phyloP scores from a whole-genome alignment of 2,797 vertebrate species.

The Salarias fasciatus region DNA sequence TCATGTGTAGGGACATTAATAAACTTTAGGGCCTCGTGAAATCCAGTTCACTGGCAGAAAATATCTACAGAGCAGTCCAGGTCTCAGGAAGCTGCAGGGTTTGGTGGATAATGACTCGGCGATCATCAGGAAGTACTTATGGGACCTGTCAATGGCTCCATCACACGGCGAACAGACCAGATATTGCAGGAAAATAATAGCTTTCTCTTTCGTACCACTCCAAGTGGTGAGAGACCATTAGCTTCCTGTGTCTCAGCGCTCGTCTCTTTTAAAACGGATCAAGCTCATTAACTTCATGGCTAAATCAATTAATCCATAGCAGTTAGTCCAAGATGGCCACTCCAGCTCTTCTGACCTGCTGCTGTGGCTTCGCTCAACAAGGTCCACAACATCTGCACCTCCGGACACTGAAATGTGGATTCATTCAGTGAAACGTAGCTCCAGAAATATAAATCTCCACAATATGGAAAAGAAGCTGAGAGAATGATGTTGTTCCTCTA shows the following conservation, averaged over 20 bases:
- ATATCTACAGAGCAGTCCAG: background rate
- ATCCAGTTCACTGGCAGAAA: slow-evolving; percentile 3
- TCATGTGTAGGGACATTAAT: slow-evolving; percentile 3
- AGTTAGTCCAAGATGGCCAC: slow-evolving; percentile 78
- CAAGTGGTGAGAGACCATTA: slow-evolving; percentile 70
- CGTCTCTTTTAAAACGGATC: slow-evolving; percentile 77
- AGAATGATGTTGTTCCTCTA: too few relatives aligned
- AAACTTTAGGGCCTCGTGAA: slow-evolving; percentile 12
- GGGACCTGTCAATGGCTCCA: slow-evolving; percentile 65
- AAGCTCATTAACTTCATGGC: slow-evolving; percentile 83
- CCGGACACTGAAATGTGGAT: too few relatives aligned
- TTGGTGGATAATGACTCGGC: background rate
- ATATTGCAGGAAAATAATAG: slow-evolving; percentile 57
- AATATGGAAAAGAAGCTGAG: too few relatives aligned
- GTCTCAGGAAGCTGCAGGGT: slow-evolving; percentile 1
- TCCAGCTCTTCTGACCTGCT: slow-evolving; percentile 58
- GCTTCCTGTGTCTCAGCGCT: slow-evolving; percentile 74
- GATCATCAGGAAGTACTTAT: slow-evolving; percentile 26
- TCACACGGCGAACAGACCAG: slow-evolving; percentile 61
- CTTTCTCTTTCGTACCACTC: slow-evolving; percentile 49
- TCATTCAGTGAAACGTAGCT: too few relatives aligned
- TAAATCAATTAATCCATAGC: slow-evolving; percentile 83
- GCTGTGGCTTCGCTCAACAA: slow-evolving; percentile 34
- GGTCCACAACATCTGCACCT: slow-evolving; percentile 39
- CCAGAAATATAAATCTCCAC: too few relatives aligned